These are phyloP conservation scores for Ginglymostoma cirratum DNA, from an alignment of 2,113 vertebrate genomes.

Conservation along the genomic window DNA sequence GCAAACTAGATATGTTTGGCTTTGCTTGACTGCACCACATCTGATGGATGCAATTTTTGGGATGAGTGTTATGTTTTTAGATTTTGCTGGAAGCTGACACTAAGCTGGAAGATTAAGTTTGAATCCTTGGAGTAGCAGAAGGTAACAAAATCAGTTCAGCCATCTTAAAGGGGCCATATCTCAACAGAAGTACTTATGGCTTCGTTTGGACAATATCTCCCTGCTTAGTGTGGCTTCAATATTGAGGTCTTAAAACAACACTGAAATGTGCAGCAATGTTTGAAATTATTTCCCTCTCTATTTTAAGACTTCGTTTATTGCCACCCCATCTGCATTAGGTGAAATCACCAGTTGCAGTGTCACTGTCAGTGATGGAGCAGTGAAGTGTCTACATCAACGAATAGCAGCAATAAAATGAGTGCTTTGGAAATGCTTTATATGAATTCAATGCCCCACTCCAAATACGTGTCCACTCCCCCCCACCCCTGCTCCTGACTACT, in stretches of 20 bases:
- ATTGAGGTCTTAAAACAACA: too few relatives aligned
- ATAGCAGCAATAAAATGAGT: too few relatives aligned
- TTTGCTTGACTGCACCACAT: background rate
- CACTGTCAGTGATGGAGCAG: too few relatives aligned
- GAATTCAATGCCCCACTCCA: too few relatives aligned
- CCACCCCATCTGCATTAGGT: too few relatives aligned
- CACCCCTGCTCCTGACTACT: too few relatives aligned
- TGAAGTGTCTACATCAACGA: too few relatives aligned
- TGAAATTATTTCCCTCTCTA: background rate
- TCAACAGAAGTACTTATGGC: background rate
- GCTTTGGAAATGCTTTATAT: too few relatives aligned
- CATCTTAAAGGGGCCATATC: background rate
- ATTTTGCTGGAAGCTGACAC: background rate
- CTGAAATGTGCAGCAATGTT: too few relatives aligned
- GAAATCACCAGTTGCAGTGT: too few relatives aligned
- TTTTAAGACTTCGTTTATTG: background rate
- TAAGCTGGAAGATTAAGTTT: constrained; percentile 33
- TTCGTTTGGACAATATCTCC: background rate
- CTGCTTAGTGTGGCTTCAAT: background rate
- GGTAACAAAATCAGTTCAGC: background rate
- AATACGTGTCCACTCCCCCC: too few relatives aligned
- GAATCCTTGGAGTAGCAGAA: background rate
- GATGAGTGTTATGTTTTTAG: background rate
- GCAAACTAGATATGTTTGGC: background rate
- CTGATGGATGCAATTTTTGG: background rate